Conservation (phyloP, 2,797 vertebrate species). For the Melanotaenia maccullochi region DNA sequence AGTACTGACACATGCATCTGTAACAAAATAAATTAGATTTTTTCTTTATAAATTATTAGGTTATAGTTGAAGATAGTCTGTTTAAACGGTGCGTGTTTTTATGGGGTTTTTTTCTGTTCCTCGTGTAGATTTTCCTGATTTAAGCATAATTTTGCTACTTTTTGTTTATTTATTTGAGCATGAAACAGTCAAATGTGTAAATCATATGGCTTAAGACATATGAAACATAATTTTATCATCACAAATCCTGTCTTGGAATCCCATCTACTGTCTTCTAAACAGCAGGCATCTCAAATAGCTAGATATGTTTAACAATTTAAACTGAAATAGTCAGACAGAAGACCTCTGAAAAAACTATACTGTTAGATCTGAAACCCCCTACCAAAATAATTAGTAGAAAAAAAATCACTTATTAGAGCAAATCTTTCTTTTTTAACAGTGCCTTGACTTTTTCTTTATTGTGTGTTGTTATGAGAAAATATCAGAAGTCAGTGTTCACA, state of each 20-base stretch:
- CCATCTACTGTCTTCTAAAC: background rate
- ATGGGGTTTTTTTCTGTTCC: too few species aligned
- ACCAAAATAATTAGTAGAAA: background rate
- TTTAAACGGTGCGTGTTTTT: background rate
- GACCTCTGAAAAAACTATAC: constrained; percentile 9
- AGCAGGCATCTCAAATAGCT: constrained; percentile 8
- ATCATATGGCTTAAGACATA: background rate
- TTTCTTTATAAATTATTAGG: constrained; percentile 23
- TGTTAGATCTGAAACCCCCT: constrained; percentile 27
- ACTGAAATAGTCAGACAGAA: constrained; percentile 20
- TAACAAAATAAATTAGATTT: constrained; percentile 3
- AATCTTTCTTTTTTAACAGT: too few species aligned
- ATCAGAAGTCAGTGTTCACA: background rate
- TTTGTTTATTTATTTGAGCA: background rate
- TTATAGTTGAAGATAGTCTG: background rate
- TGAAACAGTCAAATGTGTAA: background rate
- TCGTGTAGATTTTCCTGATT: too few species aligned
- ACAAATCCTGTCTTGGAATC: background rate
- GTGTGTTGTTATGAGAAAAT: too few species aligned
- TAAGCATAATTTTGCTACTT: too few species aligned
- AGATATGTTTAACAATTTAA: constrained; percentile 18
- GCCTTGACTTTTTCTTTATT: background rate
- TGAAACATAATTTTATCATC: background rate
- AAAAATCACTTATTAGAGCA: background rate
- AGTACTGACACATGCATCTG: background rate